phyloP scores from a whole-genome alignment of 2,113 vertebrate genomes.

The Festucalex cinctus region DNA sequence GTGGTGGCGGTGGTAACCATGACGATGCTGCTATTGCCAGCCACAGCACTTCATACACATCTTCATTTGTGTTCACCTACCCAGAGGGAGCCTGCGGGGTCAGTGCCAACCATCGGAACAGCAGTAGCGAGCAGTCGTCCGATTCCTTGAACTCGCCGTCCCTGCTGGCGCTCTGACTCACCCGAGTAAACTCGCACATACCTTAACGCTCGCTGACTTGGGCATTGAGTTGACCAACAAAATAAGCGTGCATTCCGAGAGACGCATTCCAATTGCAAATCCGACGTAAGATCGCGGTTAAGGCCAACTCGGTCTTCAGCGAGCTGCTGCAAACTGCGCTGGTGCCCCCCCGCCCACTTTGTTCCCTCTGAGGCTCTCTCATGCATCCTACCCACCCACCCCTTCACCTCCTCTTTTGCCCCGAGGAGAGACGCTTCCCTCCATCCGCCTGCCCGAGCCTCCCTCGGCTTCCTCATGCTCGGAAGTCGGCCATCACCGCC shows the following conservation, averaged over 20 bases:
- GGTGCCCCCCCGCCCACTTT: slow-evolving; percentile 47
- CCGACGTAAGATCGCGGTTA: slow-evolving; percentile 11
- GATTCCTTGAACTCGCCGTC: slow-evolving; percentile 96
- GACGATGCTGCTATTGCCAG: slow-evolving; percentile 68
- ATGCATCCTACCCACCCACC: slow-evolving; percentile 61
- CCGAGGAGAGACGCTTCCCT: slow-evolving; percentile 52
- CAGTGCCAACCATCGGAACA: slow-evolving; percentile 88
- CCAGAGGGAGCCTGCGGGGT: slow-evolving; percentile 95
- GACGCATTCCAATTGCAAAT: slow-evolving; percentile 21
- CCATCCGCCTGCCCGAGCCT: slow-evolving; percentile 61
- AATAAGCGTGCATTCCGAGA: slow-evolving; percentile 39
- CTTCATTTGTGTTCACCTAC: slow-evolving; percentile 99
- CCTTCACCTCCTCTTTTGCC: slow-evolving; percentile 46
- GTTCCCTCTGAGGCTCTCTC: slow-evolving; percentile 68
- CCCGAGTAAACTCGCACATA: slow-evolving; percentile 48
- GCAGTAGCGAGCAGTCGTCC: slow-evolving; percentile 91
- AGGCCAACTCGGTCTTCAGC: slow-evolving; percentile 34
- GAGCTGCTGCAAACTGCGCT: slow-evolving; percentile 31
- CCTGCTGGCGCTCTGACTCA: slow-evolving; percentile 89
- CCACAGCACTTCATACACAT: slow-evolving; percentile 92
- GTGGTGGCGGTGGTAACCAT: slow-evolving; percentile 73
- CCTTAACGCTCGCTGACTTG: slow-evolving; percentile 40
- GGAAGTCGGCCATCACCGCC: slow-evolving; percentile 58
- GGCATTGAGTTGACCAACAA: slow-evolving; percentile 25
- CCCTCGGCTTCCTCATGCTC: slow-evolving; percentile 61